phyloP scores from a whole-genome alignment of 1,140 invertebrate species.

The Cataglyphis hispanica region DNA sequence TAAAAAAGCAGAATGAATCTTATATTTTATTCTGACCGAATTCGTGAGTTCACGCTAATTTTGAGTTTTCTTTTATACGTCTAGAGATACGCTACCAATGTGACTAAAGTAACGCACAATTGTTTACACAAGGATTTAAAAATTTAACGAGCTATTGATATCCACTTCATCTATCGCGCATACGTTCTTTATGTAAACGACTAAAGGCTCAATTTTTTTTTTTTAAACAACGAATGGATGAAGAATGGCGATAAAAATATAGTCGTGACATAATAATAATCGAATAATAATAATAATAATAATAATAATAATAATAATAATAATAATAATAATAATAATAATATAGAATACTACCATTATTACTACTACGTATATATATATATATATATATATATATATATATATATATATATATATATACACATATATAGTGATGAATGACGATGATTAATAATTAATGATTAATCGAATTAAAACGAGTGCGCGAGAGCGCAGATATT shows the following conservation, averaged over 20 bases:
- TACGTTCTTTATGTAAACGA: not conserved
- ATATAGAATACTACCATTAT: slow-evolving; percentile 40
- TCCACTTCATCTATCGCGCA: slow-evolving; percentile 9
- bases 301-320: slow-evolving; percentile 47
- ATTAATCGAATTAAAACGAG: slow-evolving; percentile 75
- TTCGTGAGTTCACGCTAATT: not conserved
- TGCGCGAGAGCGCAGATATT: slow-evolving; percentile 81
- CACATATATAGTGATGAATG: slow-evolving; percentile 70
- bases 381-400: no score
- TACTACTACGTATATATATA: no score
- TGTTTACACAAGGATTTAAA: not conserved
- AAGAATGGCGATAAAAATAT: slow-evolving; percentile 67
- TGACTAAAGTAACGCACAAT: not conserved
- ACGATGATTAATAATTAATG: slow-evolving; percentile 77
- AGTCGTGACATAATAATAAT: slow-evolving; percentile 38
- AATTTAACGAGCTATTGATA: not conserved
- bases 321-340: slow-evolving; percentile 64
- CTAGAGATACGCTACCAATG: not conserved
- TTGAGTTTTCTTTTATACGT: not conserved
- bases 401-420: no score
- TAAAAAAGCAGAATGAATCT: not conserved
- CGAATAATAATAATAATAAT: slow-evolving; percentile 38
- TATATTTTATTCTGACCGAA: not conserved
- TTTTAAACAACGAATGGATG: slow-evolving; percentile 47
- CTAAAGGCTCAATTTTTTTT: slow-evolving; percentile 21